Base-by-base conservation (phyloP, 1,140 invertebrate species). In the Harlomillsia oculata region DNA sequence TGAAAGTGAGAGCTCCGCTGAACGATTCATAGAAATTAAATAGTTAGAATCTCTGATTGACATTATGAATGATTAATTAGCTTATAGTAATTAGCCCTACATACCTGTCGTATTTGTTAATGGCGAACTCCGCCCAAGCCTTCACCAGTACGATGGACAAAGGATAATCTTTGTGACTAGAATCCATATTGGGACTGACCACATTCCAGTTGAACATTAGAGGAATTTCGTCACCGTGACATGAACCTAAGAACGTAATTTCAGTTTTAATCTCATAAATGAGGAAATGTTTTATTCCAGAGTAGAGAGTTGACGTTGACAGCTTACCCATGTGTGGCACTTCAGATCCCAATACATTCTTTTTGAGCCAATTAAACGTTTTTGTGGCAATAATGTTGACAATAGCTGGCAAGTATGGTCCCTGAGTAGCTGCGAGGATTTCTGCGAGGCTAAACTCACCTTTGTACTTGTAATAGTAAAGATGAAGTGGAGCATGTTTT, bases 391-490 rank as follows among this genome's bases (percentile, higher is more conserved):
- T n/a, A n/a, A 48, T 21, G 23, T 48, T 48, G 5, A 48, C 6
- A 28, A 48, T 30, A 14, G 36, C 29, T 21, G 45, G 45, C n/a
- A n/a, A n/a, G n/a, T 32, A 48, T 1, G 16, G 45, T 13, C 45
- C 45, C 34, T 48, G 45, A 21, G 45, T 32, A 0, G 54, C 28
- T 18, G 46, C 25, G 14, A 62, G 14, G 1, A 58, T 41, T 1
- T 40, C 11, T 3, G 40, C 30, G 14, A 62, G 25, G 9, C 48
- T 49, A 11, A 62, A 49, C 14, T 57, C 37, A 5, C 55, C 45
- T 28, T 29, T 21, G 32, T 57, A 43, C 3, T 41, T 52, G 20
- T 57, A 53, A 14, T 57, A 52, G 29, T 62, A 62, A 0, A 40
- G 18, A 26, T 52, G 55, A 14, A 56, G 23, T 23, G 54, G 51